Evolutionary conservation across 2,888 invertebrate genomes (phyloP), one percentile per base, ranked within the genome.

Genomic region (Pecten maximus): DNA sequence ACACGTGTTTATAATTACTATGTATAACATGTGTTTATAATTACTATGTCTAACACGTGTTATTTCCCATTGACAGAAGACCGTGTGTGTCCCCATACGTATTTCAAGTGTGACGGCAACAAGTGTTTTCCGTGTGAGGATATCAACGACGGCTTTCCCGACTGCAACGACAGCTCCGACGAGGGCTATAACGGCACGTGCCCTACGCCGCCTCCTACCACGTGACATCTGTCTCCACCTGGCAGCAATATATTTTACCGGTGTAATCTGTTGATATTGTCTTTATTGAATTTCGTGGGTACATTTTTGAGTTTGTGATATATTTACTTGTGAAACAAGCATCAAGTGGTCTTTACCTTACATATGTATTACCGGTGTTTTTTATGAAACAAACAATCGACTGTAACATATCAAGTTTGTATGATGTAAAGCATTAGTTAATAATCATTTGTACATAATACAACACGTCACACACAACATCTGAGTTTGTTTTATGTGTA

Each of bases 291-390:
- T 60, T 60, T 6, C n/a, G 19, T 60, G n/a, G 6, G 4, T 2
- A 16, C n/a, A 23, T 23, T 23, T 48, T 15, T 48, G 48, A 48
- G 2, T 12, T n/a, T 60, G 44, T 60, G 23, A 4, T 60, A 60
- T 12, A 44, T 44, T 19, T 60, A n/a, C 60, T 60, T 48, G 48
- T 48, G 48, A 48, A 2, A 48, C 48, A 15, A 10, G 48, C 19
- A 48, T 48, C 12, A 19, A 48, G 6, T 48, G 12, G 0, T 48
- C 6, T 48, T 4, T n/a, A n/a, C 60, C n/a, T 60, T 60, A n/a
- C n/a, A n/a, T n/a, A n/a, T n/a, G n/a, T n/a, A 23, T 60, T 60
- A 60, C 60, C 60, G 60, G 60, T 60, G 60, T 60, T 60, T 60
- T 48, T 48, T 23, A n/a, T 60, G 2, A 60, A 60, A 60, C 23